Evolutionary conservation across 2,888 invertebrate genomes (phyloP), one percentile per base, ranked within the genome.

Genomic region (Oxyteleia sp.): DNA sequence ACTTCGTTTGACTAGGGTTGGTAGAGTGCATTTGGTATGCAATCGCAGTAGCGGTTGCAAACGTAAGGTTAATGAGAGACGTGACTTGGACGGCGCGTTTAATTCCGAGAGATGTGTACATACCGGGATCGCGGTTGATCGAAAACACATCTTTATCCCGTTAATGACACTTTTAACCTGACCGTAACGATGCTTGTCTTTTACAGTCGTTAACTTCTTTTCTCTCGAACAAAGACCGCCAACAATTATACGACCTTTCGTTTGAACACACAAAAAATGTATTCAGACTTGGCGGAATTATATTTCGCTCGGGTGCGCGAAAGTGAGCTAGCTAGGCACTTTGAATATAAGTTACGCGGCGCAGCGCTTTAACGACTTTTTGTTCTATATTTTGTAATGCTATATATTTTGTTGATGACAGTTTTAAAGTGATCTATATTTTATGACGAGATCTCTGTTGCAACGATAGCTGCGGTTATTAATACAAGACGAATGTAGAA

Each of bases 101-200:
- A 13, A 3, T 26, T 35, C 2, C 8, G 4, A 10, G 35, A 26
- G 49, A 15, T 32, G 32, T 64, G n/a, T n/a, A n/a, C n/a, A n/a
- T n/a, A 45, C 43, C 13, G 15, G 41, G 23, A 38, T 45, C n/a
- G n/a, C n/a, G n/a, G n/a, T 57, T 57, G 35, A 38, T 76, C 11
- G 11, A 29, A n/a, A n/a, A n/a, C n/a, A n/a, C n/a, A n/a, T n/a
- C n/a, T n/a, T n/a, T n/a, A n/a, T n/a, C n/a, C n/a, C 69, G 63
- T 57, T 64, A 72, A 59, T 59, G 55, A 72, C 64, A 72, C 43
- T 80, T 51, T 59, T 49, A 64, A 20, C 51, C 26, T 59, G 51
- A 72, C 43, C 64, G 35, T 71, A 64, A 71, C 49, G 55, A 71
- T 71, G 71, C 79, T 79, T 78, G 79, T 64, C 64, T 79, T 79